phyloP scores from a whole-genome alignment of 2,888 invertebrate genomes.

The Mellilla xanthometata region DNA sequence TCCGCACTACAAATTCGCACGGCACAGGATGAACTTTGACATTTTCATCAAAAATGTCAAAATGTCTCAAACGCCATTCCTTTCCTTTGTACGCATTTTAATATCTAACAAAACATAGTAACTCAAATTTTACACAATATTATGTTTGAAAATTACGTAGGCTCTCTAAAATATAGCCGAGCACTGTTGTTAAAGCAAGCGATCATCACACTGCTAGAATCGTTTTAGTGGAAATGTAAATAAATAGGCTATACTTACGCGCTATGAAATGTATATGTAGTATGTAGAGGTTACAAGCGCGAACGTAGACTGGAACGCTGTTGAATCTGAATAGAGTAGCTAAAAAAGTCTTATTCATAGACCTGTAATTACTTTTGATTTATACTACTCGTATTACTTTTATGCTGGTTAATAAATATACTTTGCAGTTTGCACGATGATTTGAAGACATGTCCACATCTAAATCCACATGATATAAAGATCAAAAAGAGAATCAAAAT shows the following conservation, averaged over 20 bases:
- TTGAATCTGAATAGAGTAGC: slow-evolving; percentile 44
- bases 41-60: slow-evolving; percentile 61
- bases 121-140: neutral
- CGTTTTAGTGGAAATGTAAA: slow-evolving; percentile 41
- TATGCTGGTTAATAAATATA: too few relatives aligned
- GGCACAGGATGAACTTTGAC: slow-evolving; percentile 70
- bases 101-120: neutral
- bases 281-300: slow-evolving; percentile 26
- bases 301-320: slow-evolving; percentile 67
- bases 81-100: slow-evolving; percentile 51
- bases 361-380: too few relatives aligned
- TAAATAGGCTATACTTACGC: slow-evolving; percentile 38
- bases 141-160: neutral
- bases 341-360: slow-evolving; percentile 51
- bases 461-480: too few relatives aligned
- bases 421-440: too few relatives aligned
- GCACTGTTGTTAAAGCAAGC: neutral
- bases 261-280: slow-evolving; percentile 21
- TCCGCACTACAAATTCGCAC: slow-evolving; percentile 35
- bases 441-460: too few relatives aligned
- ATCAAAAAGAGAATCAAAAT: too few relatives aligned
- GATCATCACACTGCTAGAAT: slow-evolving; percentile 4
- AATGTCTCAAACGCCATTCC: slow-evolving; percentile 57
- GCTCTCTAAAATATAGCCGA: neutral
- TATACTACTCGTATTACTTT: too few relatives aligned